Evolutionary conservation across 2,888 invertebrate genomes (phyloP), one percentile per base, ranked within the genome.

Genomic region (Dione juno): DNA sequence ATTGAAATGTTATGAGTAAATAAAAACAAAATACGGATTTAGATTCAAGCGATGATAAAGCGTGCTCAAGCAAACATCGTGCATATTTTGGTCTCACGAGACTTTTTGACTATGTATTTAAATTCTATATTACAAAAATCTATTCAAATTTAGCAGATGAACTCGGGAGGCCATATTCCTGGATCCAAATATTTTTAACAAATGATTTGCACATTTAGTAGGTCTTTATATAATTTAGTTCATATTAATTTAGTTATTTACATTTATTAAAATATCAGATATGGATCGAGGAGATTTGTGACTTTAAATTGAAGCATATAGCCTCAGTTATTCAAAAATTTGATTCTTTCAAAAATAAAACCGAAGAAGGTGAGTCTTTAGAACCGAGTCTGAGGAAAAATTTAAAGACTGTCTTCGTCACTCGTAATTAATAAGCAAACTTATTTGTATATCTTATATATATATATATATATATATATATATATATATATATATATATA

Each of bases 21-120:
- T n/a, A 35, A 61, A 11, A 16, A 61, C n/a, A 61, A 21, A 28
- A 43, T 16, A 16, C 45, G 43, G n/a, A 45, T 41, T 50, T 54
- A 16, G 11, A 28, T 67, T 40, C 63, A 84, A 84, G 86, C 88
- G 66, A 82, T 81, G 81, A 82, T 75, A 71, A 88, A 88, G 88
- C 89, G 88, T 88, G 89, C 86, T 72, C 37, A 85, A 88, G 88
- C 89, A 59, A 70, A 74, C 67, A 48, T 45, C 53, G 69, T 70
- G 71, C 52, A 53, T n/a, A 35, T 41, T 50, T 63, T 19, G 68
- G 53, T 53, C 63, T 68, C 63, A 35, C 61, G 45, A 63, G 68
- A 45, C 13, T n/a, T 45, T 28, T 53, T 37, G 48, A 40, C 43
- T 14, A 37, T n/a, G n/a, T n/a, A n/a, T 61, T 41, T 53, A 35